Evolutionary conservation across 1,140 invertebrate genomes (phyloP).

Genomic region (Dufourea novaeangliae): DNA sequence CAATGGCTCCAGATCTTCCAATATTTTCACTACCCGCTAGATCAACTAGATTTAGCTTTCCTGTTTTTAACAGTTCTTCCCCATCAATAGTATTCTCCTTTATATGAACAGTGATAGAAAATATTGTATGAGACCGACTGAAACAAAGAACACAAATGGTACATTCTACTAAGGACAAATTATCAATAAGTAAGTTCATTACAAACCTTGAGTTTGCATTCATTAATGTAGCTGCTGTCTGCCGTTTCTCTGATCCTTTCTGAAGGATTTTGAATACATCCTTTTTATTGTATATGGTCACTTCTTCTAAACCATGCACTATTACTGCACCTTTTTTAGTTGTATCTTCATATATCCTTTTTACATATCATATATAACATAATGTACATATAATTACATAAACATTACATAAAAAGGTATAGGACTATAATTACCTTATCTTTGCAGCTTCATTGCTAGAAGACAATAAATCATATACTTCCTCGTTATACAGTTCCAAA

Average conservation of each 20-base stretch:
- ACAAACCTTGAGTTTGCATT: constrained; percentile 94
- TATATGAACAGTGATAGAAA: constrained; percentile 96
- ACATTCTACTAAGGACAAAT: neutral
- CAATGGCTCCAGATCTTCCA: constrained; percentile 94
- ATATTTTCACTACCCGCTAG: constrained; percentile 98
- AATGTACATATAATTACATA: neutral
- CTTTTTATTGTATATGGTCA: constrained; percentile 93
- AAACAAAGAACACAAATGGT: constrained; percentile 63
- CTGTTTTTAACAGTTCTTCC: constrained; percentile 95
- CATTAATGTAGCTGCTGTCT: constrained; percentile 96
- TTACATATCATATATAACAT: constrained; percentile 4
- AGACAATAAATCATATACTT: constrained; percentile 95
- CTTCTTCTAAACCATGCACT: constrained; percentile 96
- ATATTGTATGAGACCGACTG: constrained; percentile 97
- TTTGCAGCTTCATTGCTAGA: constrained; percentile 89
- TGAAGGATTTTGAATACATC: constrained; percentile 95
- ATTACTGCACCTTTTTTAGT: constrained; percentile 95
- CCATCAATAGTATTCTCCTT: constrained; percentile 94
- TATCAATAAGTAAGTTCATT: constrained; percentile 12
- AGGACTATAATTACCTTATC: constrained; percentile 82
- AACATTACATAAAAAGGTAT: neutral
- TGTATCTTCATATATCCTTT: constrained; percentile 90
- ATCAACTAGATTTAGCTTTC: constrained; percentile 98
- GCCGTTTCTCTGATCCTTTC: constrained; percentile 92
- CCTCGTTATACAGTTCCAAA: constrained; percentile 98